A percentile compares a stretch with the other conserved stretches of the same genome.
phyloP scores from a whole-genome alignment of 2,888 invertebrate genomes.

The Rotaria sp. region DNA sequence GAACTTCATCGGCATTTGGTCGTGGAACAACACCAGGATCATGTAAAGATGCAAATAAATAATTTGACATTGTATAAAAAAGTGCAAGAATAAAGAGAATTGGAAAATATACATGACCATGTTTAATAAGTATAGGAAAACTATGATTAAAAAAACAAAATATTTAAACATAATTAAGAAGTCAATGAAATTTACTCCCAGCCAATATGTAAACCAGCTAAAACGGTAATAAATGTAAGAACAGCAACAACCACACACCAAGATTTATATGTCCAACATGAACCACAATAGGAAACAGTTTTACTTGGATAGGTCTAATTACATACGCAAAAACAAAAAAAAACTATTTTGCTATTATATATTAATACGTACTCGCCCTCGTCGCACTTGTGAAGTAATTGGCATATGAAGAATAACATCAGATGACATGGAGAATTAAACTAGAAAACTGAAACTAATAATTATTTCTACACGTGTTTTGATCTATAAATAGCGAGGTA shows the following conservation, averaged over 20 bases:
- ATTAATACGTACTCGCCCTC: neutral
- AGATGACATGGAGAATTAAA: neutral
- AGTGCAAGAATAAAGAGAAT: neutral
- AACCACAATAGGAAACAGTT: neutral
- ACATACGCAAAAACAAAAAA: neutral
- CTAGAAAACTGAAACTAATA: neutral
- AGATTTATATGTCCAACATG: slow-evolving; percentile 7
- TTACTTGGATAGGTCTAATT: neutral
- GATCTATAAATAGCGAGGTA: neutral
- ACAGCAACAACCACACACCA: neutral
- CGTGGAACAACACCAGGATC: slow-evolving; percentile 11
- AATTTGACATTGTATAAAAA: slow-evolving; percentile 5
- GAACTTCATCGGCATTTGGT: neutral
- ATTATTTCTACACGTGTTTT: neutral
- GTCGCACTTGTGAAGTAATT: neutral
- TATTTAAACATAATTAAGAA: neutral
- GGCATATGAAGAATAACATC: neutral
- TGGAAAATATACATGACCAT: neutral
- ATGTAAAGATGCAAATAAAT: slow-evolving; percentile 10
- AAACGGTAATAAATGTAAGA: neutral
- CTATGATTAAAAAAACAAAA: neutral
- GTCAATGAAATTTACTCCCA: neutral
- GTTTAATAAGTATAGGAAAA: neutral
- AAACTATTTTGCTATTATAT: too few species aligned
- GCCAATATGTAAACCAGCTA: neutral